Conservation (phyloP, 1,140 invertebrate genomes). For the Conus betulinus region DNA sequence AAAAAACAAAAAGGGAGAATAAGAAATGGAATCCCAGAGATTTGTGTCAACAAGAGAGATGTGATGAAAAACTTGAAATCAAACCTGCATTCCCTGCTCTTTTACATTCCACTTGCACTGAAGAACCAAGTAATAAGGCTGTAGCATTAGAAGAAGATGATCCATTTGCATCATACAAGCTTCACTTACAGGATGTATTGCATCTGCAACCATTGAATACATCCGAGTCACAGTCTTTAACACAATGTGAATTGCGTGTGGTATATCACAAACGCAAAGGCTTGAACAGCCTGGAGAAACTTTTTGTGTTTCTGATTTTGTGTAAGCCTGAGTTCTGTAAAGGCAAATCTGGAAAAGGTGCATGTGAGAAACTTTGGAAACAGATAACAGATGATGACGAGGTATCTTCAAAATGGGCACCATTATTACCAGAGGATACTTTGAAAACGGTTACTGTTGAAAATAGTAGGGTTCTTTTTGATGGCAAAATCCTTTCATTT, state of each 20-base stretch:
- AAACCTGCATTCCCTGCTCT: no score
- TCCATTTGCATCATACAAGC: not conserved
- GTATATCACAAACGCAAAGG: not conserved
- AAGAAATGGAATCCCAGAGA: not conserved
- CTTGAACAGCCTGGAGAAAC: not conserved
- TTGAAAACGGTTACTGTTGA: not conserved
- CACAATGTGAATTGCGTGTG: not conserved
- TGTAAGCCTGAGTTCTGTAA: slow-evolving; percentile 6
- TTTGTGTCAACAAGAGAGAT: not conserved
- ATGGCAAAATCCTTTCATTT: not conserved
- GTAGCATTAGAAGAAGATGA: not conserved
- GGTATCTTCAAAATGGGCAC: not conserved
- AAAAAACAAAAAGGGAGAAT: not conserved
- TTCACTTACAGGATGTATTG: not conserved
- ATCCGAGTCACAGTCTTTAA: not conserved
- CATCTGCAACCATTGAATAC: not conserved
- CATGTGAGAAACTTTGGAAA: not conserved
- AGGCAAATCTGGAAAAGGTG: not conserved
- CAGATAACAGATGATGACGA: not conserved
- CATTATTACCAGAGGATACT: not conserved
- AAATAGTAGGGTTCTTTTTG: no score
- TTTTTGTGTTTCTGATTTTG: not conserved
- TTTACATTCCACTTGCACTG: no score
- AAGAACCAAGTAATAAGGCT: no score
- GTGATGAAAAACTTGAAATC: not conserved